phyloP scores from a whole-genome alignment of 1,140 invertebrate genomes.

The Pachypeltis micranthus region DNA sequence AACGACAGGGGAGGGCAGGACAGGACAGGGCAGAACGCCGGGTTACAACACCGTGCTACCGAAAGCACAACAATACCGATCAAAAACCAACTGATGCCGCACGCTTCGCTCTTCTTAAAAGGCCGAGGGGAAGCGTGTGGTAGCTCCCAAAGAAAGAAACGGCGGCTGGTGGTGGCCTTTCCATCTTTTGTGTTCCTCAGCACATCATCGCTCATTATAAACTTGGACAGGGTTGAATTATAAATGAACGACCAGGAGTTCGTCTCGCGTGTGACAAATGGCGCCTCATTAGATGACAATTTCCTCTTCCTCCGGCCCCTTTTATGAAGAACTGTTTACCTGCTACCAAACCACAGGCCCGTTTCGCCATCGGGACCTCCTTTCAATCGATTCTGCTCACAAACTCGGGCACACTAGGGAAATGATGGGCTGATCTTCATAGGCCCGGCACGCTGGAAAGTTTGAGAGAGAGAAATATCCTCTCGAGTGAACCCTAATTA shows the following conservation, averaged over 20 bases:
- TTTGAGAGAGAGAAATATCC: no score
- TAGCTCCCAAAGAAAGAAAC: no score
- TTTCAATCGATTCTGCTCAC: no score
- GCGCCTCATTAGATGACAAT: background rate
- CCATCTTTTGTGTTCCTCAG: background rate
- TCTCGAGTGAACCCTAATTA: no score
- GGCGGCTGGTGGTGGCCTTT: background rate
- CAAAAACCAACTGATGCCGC: conserved; percentile 3
- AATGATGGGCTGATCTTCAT: no score
- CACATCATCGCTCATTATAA: conserved; percentile 3
- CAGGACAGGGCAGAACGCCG: background rate
- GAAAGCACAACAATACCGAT: conserved; percentile 1
- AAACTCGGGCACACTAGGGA: no score
- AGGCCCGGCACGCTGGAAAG: no score
- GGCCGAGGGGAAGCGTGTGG: no score
- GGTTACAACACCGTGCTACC: background rate
- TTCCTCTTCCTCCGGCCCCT: no score
- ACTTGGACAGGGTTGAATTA: background rate
- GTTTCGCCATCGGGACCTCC: no score
- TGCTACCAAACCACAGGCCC: no score
- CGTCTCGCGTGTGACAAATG: conserved; percentile 5
- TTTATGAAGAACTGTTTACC: no score
- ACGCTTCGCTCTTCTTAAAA: background rate
- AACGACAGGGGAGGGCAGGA: background rate
- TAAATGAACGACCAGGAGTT: background rate